phyloP scores from a whole-genome alignment of 1,140 invertebrate species.

The Popillia japonica region DNA sequence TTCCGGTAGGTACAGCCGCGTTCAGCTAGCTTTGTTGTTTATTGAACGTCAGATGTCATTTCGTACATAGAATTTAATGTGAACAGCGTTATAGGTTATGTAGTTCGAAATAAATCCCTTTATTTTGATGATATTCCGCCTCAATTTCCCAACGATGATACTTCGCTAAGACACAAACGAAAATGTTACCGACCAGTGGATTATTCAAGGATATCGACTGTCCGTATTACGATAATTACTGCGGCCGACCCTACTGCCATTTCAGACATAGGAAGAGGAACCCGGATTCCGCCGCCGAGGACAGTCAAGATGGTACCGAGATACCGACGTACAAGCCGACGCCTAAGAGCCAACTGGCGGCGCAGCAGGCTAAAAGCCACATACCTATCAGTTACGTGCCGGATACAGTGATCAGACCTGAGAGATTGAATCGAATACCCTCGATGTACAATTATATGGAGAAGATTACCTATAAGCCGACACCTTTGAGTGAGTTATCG shows the following conservation, averaged over 20 bases:
- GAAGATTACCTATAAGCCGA: constrained; percentile 57
- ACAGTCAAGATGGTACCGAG: constrained; percentile 25
- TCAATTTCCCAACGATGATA: not conserved
- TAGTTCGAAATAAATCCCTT: not conserved
- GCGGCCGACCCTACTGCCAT: constrained; percentile 88
- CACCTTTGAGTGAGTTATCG: constrained; percentile 56
- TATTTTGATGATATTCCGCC: constrained; percentile 16
- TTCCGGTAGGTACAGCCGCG: not conserved
- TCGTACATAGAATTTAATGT: not conserved
- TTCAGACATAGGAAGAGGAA: constrained; percentile 80
- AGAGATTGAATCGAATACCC: constrained; percentile 47
- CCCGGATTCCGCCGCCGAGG: constrained; percentile 37
- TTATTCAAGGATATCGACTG: constrained; percentile 84
- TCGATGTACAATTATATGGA: constrained; percentile 47
- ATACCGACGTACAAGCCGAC: constrained; percentile 63
- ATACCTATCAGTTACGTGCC: constrained; percentile 60
- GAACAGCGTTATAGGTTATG: constrained; percentile 11
- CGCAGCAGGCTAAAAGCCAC: constrained; percentile 54
- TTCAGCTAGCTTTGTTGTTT: constrained; percentile 21
- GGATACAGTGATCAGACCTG: constrained; percentile 52
- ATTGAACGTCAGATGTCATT: constrained; percentile 11
- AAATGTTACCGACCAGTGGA: constrained; percentile 86
- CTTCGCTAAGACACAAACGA: not conserved
- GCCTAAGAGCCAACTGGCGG: constrained; percentile 58
- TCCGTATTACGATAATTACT: constrained; percentile 82